A percentile compares a stretch with the other conserved stretches of the same genome.
Conservation (phyloP, 2,113 vertebrate genomes). For the Hypocryptadius cinnamomeus region DNA sequence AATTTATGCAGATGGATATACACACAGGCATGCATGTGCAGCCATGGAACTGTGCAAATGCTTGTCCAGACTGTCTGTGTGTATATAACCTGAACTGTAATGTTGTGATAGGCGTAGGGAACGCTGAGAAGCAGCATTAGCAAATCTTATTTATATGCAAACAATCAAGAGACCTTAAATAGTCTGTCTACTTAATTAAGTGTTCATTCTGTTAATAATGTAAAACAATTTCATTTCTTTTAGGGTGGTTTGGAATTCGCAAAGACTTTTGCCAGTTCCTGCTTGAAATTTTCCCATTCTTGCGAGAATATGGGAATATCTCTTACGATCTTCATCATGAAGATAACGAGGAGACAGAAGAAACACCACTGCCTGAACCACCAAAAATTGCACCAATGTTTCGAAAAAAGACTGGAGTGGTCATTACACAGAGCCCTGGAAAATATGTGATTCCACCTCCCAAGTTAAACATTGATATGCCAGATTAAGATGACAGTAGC, state of each 20-base stretch:
- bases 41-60: neutral
- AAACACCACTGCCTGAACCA: conserved; percentile 84
- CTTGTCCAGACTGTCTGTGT: neutral
- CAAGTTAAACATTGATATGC: conserved; percentile 95
- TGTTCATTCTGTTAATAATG: neutral
- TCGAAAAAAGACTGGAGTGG: conserved; percentile 93
- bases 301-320: conserved; percentile 96
- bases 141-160: neutral
- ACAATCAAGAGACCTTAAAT: neutral
- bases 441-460: conserved; percentile 93
- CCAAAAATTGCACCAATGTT: conserved; percentile 96
- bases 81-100: neutral
- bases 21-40: neutral
- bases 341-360: conserved; percentile 86
- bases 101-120: neutral
- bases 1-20: neutral
- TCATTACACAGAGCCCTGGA: conserved; percentile 96
- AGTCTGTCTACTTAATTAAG: neutral
- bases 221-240: neutral
- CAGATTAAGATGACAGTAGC: conserved; percentile 75
- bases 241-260: conserved; percentile 99
- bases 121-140: neutral
- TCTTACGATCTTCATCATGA: conserved; percentile 95
- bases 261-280: conserved; percentile 99
- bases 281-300: conserved; percentile 92